phyloP scores from a whole-genome alignment of 2,797 vertebrate species.

The Morelia viridis region DNA sequence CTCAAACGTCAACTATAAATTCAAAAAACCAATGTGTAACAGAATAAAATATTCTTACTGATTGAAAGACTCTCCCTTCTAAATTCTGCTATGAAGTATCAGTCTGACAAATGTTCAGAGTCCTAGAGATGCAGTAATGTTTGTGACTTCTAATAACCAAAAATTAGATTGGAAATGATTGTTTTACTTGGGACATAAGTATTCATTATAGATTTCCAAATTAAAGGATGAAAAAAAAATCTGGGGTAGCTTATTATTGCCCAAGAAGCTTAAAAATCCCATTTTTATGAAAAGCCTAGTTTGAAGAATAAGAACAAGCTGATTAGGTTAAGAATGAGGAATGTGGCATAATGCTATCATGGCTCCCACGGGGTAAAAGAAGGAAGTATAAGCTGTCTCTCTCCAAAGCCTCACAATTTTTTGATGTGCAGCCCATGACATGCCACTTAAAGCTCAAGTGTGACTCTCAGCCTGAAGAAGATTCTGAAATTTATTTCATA shows the following conservation, averaged over 20 bases:
- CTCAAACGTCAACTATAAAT: background rate
- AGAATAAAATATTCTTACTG: background rate
- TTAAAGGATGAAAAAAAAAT: background rate
- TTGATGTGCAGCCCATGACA: background rate
- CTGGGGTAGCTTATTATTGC: background rate
- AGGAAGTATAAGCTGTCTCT: background rate
- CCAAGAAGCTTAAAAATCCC: background rate
- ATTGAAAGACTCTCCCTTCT: background rate
- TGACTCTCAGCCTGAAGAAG: background rate
- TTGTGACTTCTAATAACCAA: background rate
- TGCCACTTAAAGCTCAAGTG: background rate
- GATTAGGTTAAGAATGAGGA: background rate
- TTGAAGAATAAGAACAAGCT: background rate
- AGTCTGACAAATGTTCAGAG: background rate
- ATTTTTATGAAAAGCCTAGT: background rate
- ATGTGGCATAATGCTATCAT: background rate
- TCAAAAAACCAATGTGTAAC: background rate
- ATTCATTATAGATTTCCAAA: background rate
- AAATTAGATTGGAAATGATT: background rate
- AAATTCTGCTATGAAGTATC: background rate
- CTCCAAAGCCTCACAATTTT: background rate
- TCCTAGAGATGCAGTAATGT: background rate
- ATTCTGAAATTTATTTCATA: background rate
- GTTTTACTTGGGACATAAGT: background rate
- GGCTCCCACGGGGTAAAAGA: background rate